Conservation (phyloP, 2,888 invertebrate species). For the Lasius fuliginosus region DNA sequence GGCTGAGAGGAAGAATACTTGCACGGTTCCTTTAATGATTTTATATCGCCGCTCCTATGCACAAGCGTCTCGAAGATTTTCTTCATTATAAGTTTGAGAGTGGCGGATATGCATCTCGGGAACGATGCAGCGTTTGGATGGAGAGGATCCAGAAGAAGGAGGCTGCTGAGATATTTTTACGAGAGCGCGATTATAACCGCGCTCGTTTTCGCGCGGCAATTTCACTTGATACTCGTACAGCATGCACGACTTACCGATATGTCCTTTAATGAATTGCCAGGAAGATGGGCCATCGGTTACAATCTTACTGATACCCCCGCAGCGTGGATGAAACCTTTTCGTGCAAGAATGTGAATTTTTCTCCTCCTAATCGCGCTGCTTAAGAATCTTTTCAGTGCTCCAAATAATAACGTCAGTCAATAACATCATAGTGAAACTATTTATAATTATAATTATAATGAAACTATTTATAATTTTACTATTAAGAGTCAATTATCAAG, state of each 20-base stretch:
- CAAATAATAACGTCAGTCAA: not conserved
- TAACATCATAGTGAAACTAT: not conserved
- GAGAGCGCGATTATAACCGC: constrained; percentile 51
- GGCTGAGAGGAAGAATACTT: constrained; percentile 58
- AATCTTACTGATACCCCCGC: constrained; percentile 58
- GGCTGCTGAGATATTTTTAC: constrained; percentile 56
- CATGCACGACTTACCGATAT: constrained; percentile 75
- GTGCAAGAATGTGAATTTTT: not conserved
- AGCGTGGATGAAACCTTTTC: not conserved
- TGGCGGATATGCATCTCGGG: constrained; percentile 45
- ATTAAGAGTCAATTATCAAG: not conserved
- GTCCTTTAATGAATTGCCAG: constrained; percentile 71
- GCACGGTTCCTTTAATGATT: constrained; percentile 72
- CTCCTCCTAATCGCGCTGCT: not conserved
- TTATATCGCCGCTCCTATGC: constrained; percentile 68
- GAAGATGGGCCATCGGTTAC: constrained; percentile 61
- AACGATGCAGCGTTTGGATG: not conserved
- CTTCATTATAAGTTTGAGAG: constrained; percentile 76
- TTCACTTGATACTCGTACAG: constrained; percentile 62
- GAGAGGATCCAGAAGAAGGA: constrained; percentile 31
- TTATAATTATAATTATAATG: not conserved
- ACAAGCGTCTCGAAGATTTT: constrained; percentile 76
- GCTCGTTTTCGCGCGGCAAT: constrained; percentile 68
- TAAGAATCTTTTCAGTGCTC: not conserved
- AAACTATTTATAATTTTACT: not conserved